Percentiles rank a stretch among this genome's conserved stretches.
phyloP scores from a whole-genome alignment of 2,888 invertebrate species.

The Nasonovia ribisnigri region DNA sequence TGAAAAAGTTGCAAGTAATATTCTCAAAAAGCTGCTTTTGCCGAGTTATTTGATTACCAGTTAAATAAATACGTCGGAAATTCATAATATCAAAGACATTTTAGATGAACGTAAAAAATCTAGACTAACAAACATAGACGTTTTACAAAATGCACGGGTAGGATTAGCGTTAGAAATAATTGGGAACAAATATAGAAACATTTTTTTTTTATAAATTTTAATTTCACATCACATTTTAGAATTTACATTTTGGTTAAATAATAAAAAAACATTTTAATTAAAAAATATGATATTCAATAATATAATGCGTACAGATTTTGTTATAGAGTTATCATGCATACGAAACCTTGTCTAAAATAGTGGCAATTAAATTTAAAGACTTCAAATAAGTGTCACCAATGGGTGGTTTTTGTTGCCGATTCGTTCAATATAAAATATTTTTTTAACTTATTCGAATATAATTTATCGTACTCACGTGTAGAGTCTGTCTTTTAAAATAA shows the following conservation, averaged over 20 bases:
- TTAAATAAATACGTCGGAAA: background rate
- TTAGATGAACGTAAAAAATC: background rate
- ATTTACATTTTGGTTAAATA: too few relatives aligned
- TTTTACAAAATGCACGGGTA: background rate
- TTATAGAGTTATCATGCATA: background rate
- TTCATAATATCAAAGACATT: background rate
- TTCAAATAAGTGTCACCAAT: background rate
- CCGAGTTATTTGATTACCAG: background rate
- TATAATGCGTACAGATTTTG: background rate
- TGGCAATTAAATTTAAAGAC: too few relatives aligned
- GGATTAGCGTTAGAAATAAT: too few relatives aligned
- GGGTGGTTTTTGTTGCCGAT: accelerated
- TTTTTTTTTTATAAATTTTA: too few relatives aligned
- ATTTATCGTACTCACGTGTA: background rate
- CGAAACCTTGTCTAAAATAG: background rate
- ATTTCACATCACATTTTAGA: too few relatives aligned
- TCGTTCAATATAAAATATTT: background rate
- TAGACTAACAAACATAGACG: background rate
- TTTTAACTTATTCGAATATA: background rate
- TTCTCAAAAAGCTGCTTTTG: background rate
- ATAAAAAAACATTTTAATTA: background rate
- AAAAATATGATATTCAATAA: background rate
- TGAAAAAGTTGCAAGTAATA: background rate
- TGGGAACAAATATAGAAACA: too few relatives aligned
- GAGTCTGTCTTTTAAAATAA: background rate